Evolutionary conservation across 2,888 invertebrate genomes (phyloP).

Genomic region (Meghimatium bilineatum): DNA sequence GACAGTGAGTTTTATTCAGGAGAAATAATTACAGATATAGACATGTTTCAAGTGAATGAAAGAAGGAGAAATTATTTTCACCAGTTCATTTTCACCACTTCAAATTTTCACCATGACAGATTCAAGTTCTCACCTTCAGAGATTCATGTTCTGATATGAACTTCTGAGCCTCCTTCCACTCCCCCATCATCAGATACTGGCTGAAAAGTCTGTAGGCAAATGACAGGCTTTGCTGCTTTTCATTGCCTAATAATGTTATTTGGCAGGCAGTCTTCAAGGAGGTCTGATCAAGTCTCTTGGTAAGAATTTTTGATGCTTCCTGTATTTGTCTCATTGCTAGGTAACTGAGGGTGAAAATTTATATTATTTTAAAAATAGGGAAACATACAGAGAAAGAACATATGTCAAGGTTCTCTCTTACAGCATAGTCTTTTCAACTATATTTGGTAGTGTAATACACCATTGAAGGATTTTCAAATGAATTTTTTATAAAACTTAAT

Average conservation of each 20-base stretch:
- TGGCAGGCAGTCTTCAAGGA: constrained; percentile 81
- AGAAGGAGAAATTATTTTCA: too few relatives aligned
- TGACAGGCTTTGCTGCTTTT: constrained; percentile 64
- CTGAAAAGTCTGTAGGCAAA: constrained; percentile 69
- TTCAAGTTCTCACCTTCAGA: constrained; percentile 60
- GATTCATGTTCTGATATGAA: constrained; percentile 63
- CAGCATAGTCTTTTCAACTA: too few relatives aligned
- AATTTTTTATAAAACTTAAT: too few relatives aligned
- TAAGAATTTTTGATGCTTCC: constrained; percentile 82
- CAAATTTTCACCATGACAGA: too few relatives aligned
- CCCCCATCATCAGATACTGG: constrained; percentile 64
- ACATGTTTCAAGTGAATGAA: too few relatives aligned
- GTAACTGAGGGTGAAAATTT: constrained; percentile 76
- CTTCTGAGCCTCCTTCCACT: constrained; percentile 67
- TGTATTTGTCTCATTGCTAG: constrained; percentile 81
- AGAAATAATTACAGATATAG: too few relatives aligned
- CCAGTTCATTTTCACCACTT: too few relatives aligned
- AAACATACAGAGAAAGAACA: neutral
- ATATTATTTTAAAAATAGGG: neutral
- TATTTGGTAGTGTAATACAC: too few relatives aligned
- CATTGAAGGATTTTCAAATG: too few relatives aligned
- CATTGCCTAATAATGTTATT: constrained; percentile 79
- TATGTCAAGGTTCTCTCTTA: too few relatives aligned
- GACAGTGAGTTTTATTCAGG: too few relatives aligned
- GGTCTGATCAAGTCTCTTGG: constrained; percentile 80